Percentiles rank a stretch among this genome's conserved stretches.
Conservation (phyloP, 2,797 vertebrate species). For the Tangara arthus region DNA sequence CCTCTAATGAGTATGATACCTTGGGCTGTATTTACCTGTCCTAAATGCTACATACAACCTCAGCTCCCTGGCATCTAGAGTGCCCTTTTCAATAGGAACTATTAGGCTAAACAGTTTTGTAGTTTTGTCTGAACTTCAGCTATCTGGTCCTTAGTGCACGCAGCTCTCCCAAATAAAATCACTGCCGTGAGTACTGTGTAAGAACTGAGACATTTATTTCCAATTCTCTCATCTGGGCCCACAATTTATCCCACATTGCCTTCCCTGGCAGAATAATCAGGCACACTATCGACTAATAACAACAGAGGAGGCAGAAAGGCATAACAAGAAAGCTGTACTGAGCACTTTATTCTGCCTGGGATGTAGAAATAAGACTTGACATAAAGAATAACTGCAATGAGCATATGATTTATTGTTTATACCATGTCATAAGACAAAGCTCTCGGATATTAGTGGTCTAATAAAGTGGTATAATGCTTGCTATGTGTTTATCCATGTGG, state of each 20-base stretch:
- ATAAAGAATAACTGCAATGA: slow-evolving; percentile 46
- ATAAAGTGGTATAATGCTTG: slow-evolving; percentile 51
- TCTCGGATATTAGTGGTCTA: slow-evolving; percentile 1
- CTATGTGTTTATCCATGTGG: slow-evolving; percentile 46
- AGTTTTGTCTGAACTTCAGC: background rate
- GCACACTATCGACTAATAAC: background rate
- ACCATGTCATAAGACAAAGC: slow-evolving; percentile 9
- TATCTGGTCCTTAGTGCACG: background rate
- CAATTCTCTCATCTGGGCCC: background rate
- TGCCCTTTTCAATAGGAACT: background rate
- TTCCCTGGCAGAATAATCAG: slow-evolving; percentile 18
- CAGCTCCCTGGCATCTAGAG: background rate
- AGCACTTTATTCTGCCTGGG: slow-evolving; percentile 1
- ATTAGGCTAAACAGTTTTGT: background rate
- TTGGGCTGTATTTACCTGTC: background rate
- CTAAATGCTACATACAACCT: background rate
- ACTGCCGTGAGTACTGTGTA: background rate
- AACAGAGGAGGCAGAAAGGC: background rate
- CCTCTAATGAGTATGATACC: background rate
- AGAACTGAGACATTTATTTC: background rate
- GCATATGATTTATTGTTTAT: slow-evolving; percentile 42
- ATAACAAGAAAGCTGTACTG: background rate
- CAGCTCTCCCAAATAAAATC: background rate
- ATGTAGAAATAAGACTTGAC: slow-evolving; percentile 38
- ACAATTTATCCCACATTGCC: background rate